Base-by-base conservation (phyloP, 2,113 vertebrate genomes). In the Nansenia antarctica region DNA sequence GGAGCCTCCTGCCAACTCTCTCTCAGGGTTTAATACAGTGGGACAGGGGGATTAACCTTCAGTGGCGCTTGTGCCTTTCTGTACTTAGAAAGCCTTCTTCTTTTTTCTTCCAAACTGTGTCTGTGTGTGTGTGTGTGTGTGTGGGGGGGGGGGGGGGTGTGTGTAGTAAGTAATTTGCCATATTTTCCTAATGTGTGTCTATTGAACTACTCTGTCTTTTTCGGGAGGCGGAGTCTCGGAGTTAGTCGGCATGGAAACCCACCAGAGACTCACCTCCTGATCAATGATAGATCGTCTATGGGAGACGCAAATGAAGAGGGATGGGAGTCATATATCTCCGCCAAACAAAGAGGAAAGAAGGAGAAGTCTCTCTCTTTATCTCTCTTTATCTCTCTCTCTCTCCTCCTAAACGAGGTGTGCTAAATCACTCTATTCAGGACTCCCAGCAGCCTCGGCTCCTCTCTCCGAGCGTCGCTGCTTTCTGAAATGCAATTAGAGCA, bases 401-500 rank as follows among this genome's bases (percentile, higher is more conserved):
- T 77, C 42, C n/a, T 69, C n/a, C 61, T 71, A 72, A 85, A 83
- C 67, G 63, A 80, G 73, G 61, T 79, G 74, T 71, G 65, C 62
- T 76, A 80, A 82, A 82, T 83, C 29, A 76, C 65, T 80, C 64
- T 78, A 69, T 82, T 68, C 67, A 45, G 61, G 34, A 78, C 65
- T 59, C 14, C 69, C 67, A 62, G 18, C 76, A 61, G 77, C 61
- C 7, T 81, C 22, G 14, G 58, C 68, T 79, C 35, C 11, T 37
- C 5, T 8, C 45, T 49, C 45, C 45, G 2, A 49, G 45, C 45
- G 7, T n/a, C n/a, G 53, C 37, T 24, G 20, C 54, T 60, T 32
- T 15, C 24, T 27, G 32, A 78, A 81, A 79, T 73, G 68, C 67
- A 83, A 82, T 88, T 86, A 81, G 60, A 75, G 69, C 31, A 81